Conservation (phyloP, 1,140 invertebrate species). For the Aphaenogaster ashmeadi region DNA sequence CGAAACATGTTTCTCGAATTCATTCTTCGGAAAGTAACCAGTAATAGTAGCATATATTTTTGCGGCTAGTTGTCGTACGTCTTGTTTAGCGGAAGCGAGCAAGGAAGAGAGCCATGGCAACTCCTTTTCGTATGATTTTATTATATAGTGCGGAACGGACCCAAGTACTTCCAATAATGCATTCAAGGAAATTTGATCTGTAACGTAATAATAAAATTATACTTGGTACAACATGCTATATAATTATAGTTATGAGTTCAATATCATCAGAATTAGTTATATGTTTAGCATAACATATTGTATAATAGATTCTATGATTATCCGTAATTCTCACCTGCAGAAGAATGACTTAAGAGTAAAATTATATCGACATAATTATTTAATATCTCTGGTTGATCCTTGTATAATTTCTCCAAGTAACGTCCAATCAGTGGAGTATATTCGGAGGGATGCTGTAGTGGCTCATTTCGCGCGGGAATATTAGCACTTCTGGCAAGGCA, state of each 20-base stretch:
- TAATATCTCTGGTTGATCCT: slow-evolving; percentile 87
- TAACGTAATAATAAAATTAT: slow-evolving; percentile 9
- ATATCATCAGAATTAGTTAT: background rate
- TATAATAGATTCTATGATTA: slow-evolving; percentile 16
- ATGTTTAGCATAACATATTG: background rate
- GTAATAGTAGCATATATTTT: slow-evolving; percentile 91
- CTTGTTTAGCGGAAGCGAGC: slow-evolving; percentile 91
- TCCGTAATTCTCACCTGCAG: slow-evolving; percentile 85
- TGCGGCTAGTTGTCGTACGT: slow-evolving; percentile 91
- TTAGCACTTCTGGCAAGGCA: slow-evolving; percentile 90
- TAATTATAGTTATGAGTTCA: background rate
- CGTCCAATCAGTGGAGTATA: slow-evolving; percentile 89
- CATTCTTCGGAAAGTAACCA: slow-evolving; percentile 86
- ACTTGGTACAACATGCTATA: background rate
- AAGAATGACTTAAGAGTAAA: slow-evolving; percentile 89
- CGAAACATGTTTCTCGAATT: slow-evolving; percentile 88
- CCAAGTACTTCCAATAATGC: slow-evolving; percentile 93
- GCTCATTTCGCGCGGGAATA: slow-evolving; percentile 82
- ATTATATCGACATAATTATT: slow-evolving; percentile 90
- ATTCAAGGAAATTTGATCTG: slow-evolving; percentile 89
- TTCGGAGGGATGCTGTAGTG: slow-evolving; percentile 89
- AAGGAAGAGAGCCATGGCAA: slow-evolving; percentile 90
- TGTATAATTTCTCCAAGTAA: slow-evolving; percentile 87
- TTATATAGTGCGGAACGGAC: slow-evolving; percentile 89
- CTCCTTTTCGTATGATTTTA: slow-evolving; percentile 88